Evolutionary conservation across 2,888 invertebrate genomes (phyloP), one percentile per base, ranked within the genome.

Genomic region (Eupeodes luniger): DNA sequence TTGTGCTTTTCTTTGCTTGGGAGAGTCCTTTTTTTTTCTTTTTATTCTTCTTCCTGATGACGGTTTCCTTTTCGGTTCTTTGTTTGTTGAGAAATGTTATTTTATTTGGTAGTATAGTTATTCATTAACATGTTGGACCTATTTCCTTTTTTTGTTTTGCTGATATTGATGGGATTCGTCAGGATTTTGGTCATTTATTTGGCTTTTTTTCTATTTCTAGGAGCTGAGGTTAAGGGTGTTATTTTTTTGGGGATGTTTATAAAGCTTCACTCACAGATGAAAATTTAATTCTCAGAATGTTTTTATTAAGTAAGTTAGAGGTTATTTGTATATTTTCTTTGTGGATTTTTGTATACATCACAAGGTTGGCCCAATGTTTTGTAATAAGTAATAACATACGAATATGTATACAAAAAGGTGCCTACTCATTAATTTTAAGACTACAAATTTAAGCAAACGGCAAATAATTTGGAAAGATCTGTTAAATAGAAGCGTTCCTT

Each of bases 41-140:
- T 7, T 64, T 53, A 11, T n/a, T 55, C 7, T 70, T 19, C 7
- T 0, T 64, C 47, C 7, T 4, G 12, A 14, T 44, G 12, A 14
- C 27, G 40, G 40, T 40, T 40, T 40, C 40, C 40, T 40, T 40
- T 40, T 40, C 2, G 5, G 5, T 40, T 9, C 40, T 40, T 51
- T 7, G 27, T 51, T 59, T 10, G 19, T 51, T 19, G 34, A 10
- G 47, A 14, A 64, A 51, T 16, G 1, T 12, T 16, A 49, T 59
- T 14, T 49, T 75, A 12, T 77, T 44, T 69, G 44, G 55, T 81
- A 70, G n/a, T 27, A 27, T 27, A 27, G 27, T 1, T 59, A 51
- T 75, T 69, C 81, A 86, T 86, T 82, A 64, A 79, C 74, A 72
- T 61, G 59, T 67, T 14, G 59, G 62, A 40, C 55, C 55, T 61